These are phyloP conservation scores for Rhinatrema bivittatum DNA, from an alignment of 2,797 vertebrate species.

Conservation along the genomic window DNA sequence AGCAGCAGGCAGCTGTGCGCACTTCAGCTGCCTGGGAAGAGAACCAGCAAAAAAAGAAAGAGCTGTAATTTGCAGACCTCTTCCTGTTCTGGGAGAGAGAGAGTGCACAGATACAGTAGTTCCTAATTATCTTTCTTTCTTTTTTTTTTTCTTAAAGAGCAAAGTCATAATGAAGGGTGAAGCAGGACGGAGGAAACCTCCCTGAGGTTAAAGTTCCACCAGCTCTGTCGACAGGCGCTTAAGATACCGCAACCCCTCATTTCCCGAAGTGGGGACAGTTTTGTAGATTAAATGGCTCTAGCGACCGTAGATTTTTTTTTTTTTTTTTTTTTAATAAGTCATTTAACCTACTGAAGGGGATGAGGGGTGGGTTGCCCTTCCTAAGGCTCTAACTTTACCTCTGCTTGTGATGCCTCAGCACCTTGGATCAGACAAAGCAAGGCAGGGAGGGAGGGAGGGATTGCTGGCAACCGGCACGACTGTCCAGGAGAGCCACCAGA, in stretches of 20 bases:
- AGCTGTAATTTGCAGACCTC: slow-evolving; percentile 16
- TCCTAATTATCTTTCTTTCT: slow-evolving; percentile 8
- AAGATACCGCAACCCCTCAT: neutral
- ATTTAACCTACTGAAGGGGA: neutral
- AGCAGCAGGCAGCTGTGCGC: slow-evolving; percentile 60
- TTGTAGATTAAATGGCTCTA: neutral
- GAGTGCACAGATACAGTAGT: neutral
- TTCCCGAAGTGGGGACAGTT: neutral
- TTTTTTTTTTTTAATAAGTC: slow-evolving; percentile 7
- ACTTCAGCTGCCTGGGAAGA: slow-evolving; percentile 51
- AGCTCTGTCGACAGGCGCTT: neutral
- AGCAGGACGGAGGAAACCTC: neutral
- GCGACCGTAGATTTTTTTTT: neutral
- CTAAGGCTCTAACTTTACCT: no score
- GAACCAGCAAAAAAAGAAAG: slow-evolving; percentile 6
- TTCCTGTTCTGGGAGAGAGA: slow-evolving; percentile 27
- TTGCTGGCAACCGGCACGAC: no score
- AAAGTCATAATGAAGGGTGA: neutral
- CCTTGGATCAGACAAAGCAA: no score
- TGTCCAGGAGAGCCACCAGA: no score
- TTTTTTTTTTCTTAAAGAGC: slow-evolving; percentile 2
- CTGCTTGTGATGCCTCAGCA: no score
- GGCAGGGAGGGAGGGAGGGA: no score
- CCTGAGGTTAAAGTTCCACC: neutral
- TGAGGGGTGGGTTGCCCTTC: no score